phyloP scores from a whole-genome alignment of 2,113 vertebrate species.

The Falcunculus frontatus region DNA sequence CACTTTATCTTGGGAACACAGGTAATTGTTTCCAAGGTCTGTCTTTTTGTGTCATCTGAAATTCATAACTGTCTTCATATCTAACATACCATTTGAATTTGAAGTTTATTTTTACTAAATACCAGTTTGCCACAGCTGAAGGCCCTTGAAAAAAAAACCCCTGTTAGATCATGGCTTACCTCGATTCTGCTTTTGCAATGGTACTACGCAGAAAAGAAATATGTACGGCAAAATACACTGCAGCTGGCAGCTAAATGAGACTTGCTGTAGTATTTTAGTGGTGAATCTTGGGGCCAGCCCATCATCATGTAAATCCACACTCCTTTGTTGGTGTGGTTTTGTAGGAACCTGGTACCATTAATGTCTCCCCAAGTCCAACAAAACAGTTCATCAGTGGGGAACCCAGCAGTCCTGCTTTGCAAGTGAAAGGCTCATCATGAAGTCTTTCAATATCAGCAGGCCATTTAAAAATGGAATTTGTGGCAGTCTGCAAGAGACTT shows the following conservation, averaged over 20 bases:
- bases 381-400: slow-evolving; percentile 18
- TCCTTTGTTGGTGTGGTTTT: slow-evolving; percentile 23
- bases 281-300: neutral
- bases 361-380: neutral
- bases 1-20: neutral
- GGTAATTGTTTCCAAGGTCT: neutral
- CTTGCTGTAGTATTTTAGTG: neutral
- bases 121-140: neutral
- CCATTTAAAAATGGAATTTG: slow-evolving; percentile 39
- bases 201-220: neutral
- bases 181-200: neutral
- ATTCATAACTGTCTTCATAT: neutral
- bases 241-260: neutral
- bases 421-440: slow-evolving; percentile 40
- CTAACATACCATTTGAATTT: neutral
- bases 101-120: neutral
- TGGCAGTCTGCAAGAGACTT: slow-evolving; percentile 37
- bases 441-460: slow-evolving; percentile 31
- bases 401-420: neutral
- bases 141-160: neutral
- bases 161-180: neutral
- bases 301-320: slow-evolving; percentile 3
- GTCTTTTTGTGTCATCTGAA: neutral
- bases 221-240: neutral
- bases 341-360: neutral